Evolutionary conservation across 2,888 invertebrate genomes (phyloP).

Genomic region (Athalia circularis): DNA sequence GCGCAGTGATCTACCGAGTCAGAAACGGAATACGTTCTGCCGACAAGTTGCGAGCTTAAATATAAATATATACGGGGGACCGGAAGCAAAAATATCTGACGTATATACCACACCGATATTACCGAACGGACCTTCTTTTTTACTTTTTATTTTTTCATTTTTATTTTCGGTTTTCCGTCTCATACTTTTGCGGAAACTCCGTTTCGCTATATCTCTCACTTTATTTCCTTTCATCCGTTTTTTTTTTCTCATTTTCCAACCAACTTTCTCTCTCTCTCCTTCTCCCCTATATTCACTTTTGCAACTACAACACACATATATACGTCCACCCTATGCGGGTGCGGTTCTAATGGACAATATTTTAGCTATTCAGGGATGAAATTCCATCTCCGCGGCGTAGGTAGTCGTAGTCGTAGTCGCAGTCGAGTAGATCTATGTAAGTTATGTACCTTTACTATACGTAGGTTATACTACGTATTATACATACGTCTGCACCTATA

Average conservation of each 20-base stretch:
- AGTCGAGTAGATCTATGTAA: neutral
- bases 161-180: neutral
- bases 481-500: neutral
- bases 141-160: no score
- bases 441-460: neutral
- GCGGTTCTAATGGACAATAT: slow-evolving; percentile 28
- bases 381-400: neutral
- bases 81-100: slow-evolving; percentile 21
- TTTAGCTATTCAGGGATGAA: slow-evolving; percentile 33
- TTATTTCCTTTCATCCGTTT: neutral
- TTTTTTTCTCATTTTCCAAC: neutral
- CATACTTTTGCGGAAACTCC: neutral
- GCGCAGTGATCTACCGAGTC: neutral
- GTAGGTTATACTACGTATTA: neutral
- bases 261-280: slow-evolving; percentile 12
- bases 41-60: neutral
- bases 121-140: neutral
- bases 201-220: neutral
- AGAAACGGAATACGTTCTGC: neutral
- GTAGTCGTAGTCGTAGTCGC: neutral
- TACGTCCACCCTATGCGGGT: no score
- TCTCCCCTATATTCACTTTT: neutral
- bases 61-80: no score
- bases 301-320: neutral
- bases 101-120: slow-evolving; percentile 16